Conservation (phyloP, 2,888 invertebrate genomes). For the Epistrophe grossulariae region DNA sequence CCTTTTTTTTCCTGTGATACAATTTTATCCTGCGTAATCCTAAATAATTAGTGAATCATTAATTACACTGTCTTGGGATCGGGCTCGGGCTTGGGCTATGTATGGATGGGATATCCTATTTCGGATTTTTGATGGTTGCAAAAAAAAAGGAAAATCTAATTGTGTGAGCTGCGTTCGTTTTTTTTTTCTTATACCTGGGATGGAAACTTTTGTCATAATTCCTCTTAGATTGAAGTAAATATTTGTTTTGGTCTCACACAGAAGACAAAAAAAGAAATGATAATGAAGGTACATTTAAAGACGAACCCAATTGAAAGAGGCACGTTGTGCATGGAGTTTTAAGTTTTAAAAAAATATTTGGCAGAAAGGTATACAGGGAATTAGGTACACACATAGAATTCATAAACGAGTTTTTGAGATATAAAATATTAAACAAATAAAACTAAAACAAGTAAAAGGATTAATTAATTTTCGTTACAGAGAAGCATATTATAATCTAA, state of each 20-base stretch:
- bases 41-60: slow-evolving; percentile 79
- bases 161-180: not conserved
- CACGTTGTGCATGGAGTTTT: slow-evolving; percentile 10
- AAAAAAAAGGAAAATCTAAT: slow-evolving; percentile 36
- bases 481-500: not conserved
- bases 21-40: slow-evolving; percentile 77
- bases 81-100: not conserved
- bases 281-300: slow-evolving; percentile 14
- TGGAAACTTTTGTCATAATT: slow-evolving; percentile 46
- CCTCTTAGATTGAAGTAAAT: slow-evolving; percentile 68
- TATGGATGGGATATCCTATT: slow-evolving; percentile 72
- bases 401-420: not conserved
- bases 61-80: slow-evolving; percentile 73
- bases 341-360: slow-evolving; percentile 26
- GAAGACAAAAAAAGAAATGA: slow-evolving; percentile 45
- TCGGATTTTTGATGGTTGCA: slow-evolving; percentile 64
- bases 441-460: not conserved
- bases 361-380: not conserved
- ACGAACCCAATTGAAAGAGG: slow-evolving; percentile 14
- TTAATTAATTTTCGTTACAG: slow-evolving; percentile 4
- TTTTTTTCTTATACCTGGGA: slow-evolving; percentile 44
- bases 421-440: not conserved
- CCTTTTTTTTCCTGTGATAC: slow-evolving; percentile 53
- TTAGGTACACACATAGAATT: not conserved
- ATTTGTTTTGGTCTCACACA: slow-evolving; percentile 78